Evolutionary conservation across 2,113 vertebrate genomes (phyloP).

Genomic region (Gobius niger): DNA sequence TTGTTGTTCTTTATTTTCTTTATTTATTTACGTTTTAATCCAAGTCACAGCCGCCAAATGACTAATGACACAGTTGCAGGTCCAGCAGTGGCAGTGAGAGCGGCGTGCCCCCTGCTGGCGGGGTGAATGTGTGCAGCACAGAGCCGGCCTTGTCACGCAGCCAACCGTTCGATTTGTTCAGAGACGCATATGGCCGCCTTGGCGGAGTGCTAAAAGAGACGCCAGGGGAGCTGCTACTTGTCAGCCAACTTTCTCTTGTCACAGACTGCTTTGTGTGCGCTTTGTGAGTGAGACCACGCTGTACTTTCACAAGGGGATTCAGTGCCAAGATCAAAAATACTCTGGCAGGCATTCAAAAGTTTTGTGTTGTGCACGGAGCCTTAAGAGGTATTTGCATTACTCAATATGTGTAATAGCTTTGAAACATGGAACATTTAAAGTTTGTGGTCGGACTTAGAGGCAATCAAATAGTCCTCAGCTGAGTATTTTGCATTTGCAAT

Average conservation of each 20-base stretch:
- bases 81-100: slow-evolving; percentile 52
- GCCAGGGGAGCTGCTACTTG: slow-evolving; percentile 48
- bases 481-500: too few species aligned
- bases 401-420: background rate
- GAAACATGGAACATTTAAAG: background rate
- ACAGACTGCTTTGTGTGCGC: slow-evolving; percentile 43
- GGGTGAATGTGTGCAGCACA: slow-evolving; percentile 53
- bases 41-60: slow-evolving; percentile 53
- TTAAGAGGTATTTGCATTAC: slow-evolving; percentile 40
- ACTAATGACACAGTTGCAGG: slow-evolving; percentile 54
- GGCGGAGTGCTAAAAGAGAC: slow-evolving; percentile 62
- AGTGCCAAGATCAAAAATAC: slow-evolving; percentile 63
- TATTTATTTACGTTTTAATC: too few species aligned
- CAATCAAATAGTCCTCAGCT: too few species aligned
- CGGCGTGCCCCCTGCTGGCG: slow-evolving; percentile 49
- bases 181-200: slow-evolving; percentile 73
- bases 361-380: slow-evolving; percentile 42
- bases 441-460: too few species aligned
- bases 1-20: slow-evolving; percentile 24
- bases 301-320: slow-evolving; percentile 52
- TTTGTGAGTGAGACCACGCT: slow-evolving; percentile 34
- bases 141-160: slow-evolving; percentile 63
- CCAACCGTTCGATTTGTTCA: slow-evolving; percentile 73
- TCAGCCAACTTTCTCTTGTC: slow-evolving; percentile 63
- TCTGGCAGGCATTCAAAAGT: slow-evolving; percentile 50